phyloP scores from a whole-genome alignment of 2,113 vertebrate species.

The Taurulus bubalis region DNA sequence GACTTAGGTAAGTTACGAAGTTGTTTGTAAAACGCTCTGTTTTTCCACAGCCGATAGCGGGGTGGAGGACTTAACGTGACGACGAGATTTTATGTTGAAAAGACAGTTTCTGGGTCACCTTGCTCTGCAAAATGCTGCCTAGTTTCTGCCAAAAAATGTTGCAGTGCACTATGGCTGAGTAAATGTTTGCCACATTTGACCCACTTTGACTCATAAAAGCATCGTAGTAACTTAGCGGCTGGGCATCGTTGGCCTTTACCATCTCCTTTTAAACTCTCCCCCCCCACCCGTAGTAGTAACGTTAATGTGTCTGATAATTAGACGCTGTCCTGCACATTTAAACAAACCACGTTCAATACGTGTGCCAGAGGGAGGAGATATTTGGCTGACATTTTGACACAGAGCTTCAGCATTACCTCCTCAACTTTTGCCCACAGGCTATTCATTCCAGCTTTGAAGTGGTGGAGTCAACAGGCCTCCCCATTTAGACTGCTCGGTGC shows the following conservation, averaged over 20 bases:
- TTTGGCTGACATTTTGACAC: slow-evolving; percentile 56
- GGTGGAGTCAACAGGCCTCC: slow-evolving; percentile 67
- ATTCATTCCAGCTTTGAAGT: slow-evolving; percentile 74
- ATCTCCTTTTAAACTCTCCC: slow-evolving; percentile 12
- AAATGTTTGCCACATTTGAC: background rate
- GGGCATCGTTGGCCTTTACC: slow-evolving; percentile 53
- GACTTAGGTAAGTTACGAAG: slow-evolving; percentile 79
- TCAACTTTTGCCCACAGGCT: slow-evolving; percentile 63
- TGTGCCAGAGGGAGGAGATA: slow-evolving; percentile 22
- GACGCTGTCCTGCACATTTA: background rate
- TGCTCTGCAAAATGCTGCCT: background rate
- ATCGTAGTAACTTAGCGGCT: slow-evolving; percentile 35
- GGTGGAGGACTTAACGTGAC: slow-evolving; percentile 55
- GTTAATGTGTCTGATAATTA: background rate
- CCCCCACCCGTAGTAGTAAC: background rate
- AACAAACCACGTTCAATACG: background rate
- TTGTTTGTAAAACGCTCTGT: background rate
- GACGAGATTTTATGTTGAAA: slow-evolving; percentile 40
- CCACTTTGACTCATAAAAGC: background rate
- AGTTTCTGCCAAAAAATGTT: background rate
- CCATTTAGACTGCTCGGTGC: slow-evolving; percentile 46
- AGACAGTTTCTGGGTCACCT: slow-evolving; percentile 7
- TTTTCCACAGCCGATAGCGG: slow-evolving; percentile 18
- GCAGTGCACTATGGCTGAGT: background rate
- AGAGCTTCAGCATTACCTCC: slow-evolving; percentile 45